phyloP scores from a whole-genome alignment of 2,113 vertebrate genomes.

The Plecturocebus donacophilus region DNA sequence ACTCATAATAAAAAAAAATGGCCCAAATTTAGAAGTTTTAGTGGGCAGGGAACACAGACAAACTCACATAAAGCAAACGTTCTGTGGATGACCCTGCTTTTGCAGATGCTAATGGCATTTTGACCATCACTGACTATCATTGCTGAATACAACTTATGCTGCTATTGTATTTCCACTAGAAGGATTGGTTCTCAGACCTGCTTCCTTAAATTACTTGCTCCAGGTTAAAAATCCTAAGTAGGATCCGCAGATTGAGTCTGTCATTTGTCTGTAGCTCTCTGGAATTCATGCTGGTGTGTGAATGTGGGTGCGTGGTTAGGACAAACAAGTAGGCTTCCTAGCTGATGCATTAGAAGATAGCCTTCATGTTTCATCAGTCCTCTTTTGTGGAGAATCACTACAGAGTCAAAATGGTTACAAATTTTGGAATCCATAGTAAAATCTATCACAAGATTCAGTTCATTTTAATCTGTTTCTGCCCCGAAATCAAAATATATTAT shows the following conservation, averaged over 20 bases:
- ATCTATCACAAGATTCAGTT: background rate
- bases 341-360: no score
- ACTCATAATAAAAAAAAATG: background rate
- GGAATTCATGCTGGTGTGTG: background rate
- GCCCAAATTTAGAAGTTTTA: background rate
- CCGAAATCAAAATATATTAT: background rate
- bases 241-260: background rate
- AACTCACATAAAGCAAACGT: background rate
- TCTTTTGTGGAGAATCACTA: background rate
- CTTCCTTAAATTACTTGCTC: background rate
- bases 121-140: no score
- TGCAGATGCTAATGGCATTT: background rate
- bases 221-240: background rate
- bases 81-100: no score
- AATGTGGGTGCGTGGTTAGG: no score
- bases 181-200: background rate
- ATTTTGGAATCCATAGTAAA: background rate
- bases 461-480: background rate
- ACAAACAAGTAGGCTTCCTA: background rate
- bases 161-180: background rate
- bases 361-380: background rate
- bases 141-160: accelerated
- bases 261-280: background rate
- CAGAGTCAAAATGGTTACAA: background rate
- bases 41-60: background rate